Conservation (phyloP, 2,888 invertebrate genomes). For the Drosophila pegasa region DNA sequence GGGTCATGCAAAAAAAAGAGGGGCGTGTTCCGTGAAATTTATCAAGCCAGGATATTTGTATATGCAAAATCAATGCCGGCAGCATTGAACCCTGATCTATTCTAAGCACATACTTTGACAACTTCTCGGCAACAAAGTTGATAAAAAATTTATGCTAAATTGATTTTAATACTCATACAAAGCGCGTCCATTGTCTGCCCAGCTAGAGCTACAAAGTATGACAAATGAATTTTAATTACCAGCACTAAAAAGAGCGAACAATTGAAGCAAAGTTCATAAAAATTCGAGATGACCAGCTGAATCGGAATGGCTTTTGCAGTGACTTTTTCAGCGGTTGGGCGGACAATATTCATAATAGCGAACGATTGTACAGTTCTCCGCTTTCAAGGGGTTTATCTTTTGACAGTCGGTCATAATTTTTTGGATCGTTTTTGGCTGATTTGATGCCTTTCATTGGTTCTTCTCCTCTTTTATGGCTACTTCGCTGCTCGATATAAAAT, state of each 20-base stretch:
- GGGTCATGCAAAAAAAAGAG: conserved; percentile 35
- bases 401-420: conserved; percentile 67
- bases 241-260: conserved; percentile 60
- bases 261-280: conserved; percentile 60
- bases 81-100: conserved; percentile 2
- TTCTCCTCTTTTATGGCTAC: conserved; percentile 64
- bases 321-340: not conserved
- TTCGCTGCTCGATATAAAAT: conserved; percentile 73
- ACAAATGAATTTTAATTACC: conserved; percentile 77
- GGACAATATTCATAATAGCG: conserved; percentile 8
- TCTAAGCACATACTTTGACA: conserved; percentile 15
- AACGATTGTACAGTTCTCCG: conserved; percentile 36
- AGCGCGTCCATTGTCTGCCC: conserved; percentile 45
- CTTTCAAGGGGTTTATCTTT: conserved; percentile 73
- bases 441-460: conserved; percentile 72
- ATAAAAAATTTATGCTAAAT: conserved; percentile 67
- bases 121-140: conserved; percentile 45
- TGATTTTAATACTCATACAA: conserved; percentile 64
- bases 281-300: conserved; percentile 52
- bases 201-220: conserved; percentile 71
- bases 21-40: conserved; percentile 76
- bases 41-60: conserved; percentile 46
- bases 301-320: conserved; percentile 12
- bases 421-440: conserved; percentile 73
- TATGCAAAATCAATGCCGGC: conserved; percentile 72